Conservation (phyloP, 2,888 invertebrate species). For the Allolobophora icterica region DNA sequence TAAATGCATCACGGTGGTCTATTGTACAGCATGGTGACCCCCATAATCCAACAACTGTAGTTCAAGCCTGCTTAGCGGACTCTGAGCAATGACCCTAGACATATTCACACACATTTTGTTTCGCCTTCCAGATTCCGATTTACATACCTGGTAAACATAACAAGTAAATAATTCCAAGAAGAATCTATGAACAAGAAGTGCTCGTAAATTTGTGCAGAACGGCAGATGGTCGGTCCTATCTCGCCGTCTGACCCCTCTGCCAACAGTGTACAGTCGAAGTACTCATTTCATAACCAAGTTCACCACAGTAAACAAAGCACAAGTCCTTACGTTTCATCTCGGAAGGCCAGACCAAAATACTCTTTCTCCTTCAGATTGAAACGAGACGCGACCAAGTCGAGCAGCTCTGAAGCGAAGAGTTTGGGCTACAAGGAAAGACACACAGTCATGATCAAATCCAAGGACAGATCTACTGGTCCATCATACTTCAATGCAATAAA, state of each 20-base stretch:
- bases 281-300: neutral
- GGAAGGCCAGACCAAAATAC: conserved; percentile 68
- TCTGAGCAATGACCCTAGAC: too few relatives aligned
- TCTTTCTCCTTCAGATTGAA: conserved; percentile 68
- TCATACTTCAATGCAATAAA: neutral
- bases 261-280: neutral
- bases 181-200: neutral
- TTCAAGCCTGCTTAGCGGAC: too few relatives aligned
- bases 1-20: neutral
- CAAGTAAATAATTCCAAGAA: neutral
- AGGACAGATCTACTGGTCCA: neutral
- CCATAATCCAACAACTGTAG: too few relatives aligned
- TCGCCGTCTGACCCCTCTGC: neutral
- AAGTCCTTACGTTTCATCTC: conserved; percentile 52
- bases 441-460: neutral
- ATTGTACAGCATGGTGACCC: neutral
- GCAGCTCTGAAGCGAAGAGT: conserved; percentile 66
- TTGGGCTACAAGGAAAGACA: conserved; percentile 60
- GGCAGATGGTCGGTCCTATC: neutral
- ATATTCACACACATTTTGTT: too few relatives aligned
- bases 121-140: too few relatives aligned
- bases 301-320: neutral
- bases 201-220: neutral
- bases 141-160: too few relatives aligned
- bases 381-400: conserved; percentile 68